These are phyloP conservation scores for Sardina pilchardus DNA, from an alignment of 2,113 vertebrate genomes.

Conservation along the genomic window DNA sequence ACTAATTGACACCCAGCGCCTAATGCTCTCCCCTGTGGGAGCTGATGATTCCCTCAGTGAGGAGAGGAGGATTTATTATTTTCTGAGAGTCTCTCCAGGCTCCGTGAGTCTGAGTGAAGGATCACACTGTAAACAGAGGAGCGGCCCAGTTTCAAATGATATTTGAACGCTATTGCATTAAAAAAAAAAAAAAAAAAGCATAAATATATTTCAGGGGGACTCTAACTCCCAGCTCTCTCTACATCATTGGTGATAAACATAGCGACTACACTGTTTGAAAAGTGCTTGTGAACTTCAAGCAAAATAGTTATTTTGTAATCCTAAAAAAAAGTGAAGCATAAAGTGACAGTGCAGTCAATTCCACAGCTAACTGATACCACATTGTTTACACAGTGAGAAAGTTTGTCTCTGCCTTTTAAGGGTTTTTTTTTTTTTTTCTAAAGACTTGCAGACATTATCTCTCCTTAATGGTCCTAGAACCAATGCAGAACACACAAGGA, in stretches of 20 bases:
- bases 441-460: neutral
- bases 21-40: conserved; percentile 48
- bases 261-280: neutral
- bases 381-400: neutral
- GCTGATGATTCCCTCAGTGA: neutral
- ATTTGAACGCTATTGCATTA: neutral
- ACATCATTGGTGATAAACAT: neutral
- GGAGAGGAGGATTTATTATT: neutral
- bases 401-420: too few species aligned
- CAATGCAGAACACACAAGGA: neutral
- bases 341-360: neutral
- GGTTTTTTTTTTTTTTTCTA: too few species aligned
- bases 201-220: neutral
- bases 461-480: neutral
- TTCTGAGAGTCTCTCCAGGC: neutral
- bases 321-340: too few species aligned
- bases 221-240: neutral
- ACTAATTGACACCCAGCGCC: conserved; percentile 60
- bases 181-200: too few species aligned
- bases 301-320: neutral
- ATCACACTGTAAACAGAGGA: neutral
- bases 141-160: neutral
- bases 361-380: neutral
- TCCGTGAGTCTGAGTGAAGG: neutral
- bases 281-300: neutral